phyloP scores from a whole-genome alignment of 2,797 vertebrate species.

The Arrhamphus sclerolepis region DNA sequence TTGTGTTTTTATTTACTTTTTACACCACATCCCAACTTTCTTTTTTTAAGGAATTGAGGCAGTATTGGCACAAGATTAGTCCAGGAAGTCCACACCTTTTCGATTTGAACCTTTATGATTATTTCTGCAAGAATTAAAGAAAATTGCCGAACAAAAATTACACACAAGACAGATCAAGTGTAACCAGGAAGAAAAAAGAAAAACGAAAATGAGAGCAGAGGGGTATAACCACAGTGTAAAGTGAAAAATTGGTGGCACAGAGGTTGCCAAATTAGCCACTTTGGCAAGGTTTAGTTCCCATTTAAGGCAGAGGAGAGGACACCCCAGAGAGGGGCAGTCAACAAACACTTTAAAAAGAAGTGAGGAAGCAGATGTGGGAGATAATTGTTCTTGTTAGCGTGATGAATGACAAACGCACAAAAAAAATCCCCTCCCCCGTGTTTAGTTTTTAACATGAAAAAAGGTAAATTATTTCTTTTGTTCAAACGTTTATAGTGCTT shows the following conservation, averaged over 20 bases:
- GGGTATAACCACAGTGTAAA: slow-evolving; percentile 39
- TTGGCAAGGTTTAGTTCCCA: slow-evolving; percentile 58
- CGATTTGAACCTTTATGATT: slow-evolving; percentile 2
- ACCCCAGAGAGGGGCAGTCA: slow-evolving; percentile 29
- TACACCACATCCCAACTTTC: too few relatives aligned
- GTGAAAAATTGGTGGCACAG: slow-evolving; percentile 35
- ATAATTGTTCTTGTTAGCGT: slow-evolving; percentile 80
- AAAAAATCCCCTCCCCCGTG: slow-evolving; percentile 62
- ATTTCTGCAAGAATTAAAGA: slow-evolving; percentile 29
- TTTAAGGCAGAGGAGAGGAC: slow-evolving; percentile 39
- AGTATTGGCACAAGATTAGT: too few relatives aligned
- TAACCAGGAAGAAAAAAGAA: slow-evolving; percentile 1
- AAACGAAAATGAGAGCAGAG: slow-evolving; percentile 21
- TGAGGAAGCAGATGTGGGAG: slow-evolving; percentile 49
- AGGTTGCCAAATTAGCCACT: slow-evolving; percentile 64
- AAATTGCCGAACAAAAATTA: neutral
- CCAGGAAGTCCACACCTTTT: too few relatives aligned
- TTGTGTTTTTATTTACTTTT: too few relatives aligned
- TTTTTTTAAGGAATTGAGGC: too few relatives aligned
- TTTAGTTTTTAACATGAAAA: slow-evolving; percentile 64
- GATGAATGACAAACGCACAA: slow-evolving; percentile 80
- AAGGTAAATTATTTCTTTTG: slow-evolving; percentile 52
- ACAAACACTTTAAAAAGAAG: slow-evolving; percentile 41
- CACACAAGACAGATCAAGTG: neutral
- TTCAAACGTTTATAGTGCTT: slow-evolving; percentile 77